Conservation (phyloP, 35 echinoderm and acorn worm species). For the Ptychodera flava region DNA sequence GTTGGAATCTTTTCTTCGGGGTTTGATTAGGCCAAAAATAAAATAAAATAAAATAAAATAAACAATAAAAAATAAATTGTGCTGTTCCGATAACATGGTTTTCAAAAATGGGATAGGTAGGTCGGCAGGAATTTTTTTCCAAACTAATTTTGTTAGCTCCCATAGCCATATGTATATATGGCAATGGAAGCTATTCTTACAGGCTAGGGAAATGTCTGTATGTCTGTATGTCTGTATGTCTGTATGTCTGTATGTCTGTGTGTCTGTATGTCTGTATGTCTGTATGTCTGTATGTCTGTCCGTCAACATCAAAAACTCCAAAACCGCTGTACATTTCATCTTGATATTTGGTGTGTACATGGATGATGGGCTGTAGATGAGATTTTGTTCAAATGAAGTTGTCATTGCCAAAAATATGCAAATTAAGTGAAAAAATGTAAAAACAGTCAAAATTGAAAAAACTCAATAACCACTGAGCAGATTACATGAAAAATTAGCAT, state of each 20-base stretch:
- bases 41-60: neutral
- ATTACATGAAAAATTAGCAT: neutral
- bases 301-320: neutral
- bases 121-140: too few species aligned
- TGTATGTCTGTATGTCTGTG: neutral
- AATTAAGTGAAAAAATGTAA: neutral
- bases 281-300: neutral
- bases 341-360: neutral
- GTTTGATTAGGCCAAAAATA: too few species aligned
- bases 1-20: too few species aligned
- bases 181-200: neutral
- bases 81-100: neutral
- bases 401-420: neutral
- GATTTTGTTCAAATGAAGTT: too few species aligned
- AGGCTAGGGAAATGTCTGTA: neutral
- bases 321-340: neutral
- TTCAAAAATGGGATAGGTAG: too few species aligned
- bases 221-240: neutral
- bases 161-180: neutral
- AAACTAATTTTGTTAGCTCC: neutral
- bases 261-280: neutral
- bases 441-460: neutral
- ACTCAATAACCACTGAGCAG: neutral
- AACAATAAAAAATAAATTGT: neutral
- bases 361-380: too few species aligned